Conservation (phyloP, 2,888 invertebrate genomes). For the Eudemis profundana region DNA sequence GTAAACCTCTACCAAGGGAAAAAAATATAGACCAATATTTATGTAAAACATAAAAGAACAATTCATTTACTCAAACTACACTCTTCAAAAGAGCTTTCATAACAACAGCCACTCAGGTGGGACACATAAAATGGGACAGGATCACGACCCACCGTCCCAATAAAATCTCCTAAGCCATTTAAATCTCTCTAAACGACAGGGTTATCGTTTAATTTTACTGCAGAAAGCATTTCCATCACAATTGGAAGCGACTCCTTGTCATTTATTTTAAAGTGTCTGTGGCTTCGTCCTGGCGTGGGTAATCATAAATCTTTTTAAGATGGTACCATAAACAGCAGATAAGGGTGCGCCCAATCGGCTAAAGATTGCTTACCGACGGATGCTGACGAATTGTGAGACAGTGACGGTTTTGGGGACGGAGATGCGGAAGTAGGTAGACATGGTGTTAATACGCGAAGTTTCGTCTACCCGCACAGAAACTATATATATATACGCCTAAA, state of each 20-base stretch:
- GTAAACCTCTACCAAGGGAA: neutral
- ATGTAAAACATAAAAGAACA: constrained; percentile 2
- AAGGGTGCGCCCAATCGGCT: constrained; percentile 82
- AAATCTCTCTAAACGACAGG: constrained; percentile 82
- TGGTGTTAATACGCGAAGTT: neutral
- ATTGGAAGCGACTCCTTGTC: constrained; percentile 84
- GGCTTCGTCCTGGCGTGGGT: constrained; percentile 79
- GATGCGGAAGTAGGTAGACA: constrained; percentile 52
- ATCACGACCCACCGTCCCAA: constrained; percentile 68
- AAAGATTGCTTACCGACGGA: constrained; percentile 75
- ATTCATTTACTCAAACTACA: constrained; percentile 24
- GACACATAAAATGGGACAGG: constrained; percentile 64
- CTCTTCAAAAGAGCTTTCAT: constrained; percentile 38
- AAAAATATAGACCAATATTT: neutral
- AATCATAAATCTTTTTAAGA: constrained; percentile 86
- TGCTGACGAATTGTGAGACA: constrained; percentile 78
- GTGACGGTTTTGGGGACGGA: constrained; percentile 52
- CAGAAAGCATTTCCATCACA: constrained; percentile 85
- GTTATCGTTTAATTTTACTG: constrained; percentile 85
- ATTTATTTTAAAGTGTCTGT: constrained; percentile 84
- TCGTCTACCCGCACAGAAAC: neutral
- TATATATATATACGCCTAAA: too few relatives aligned
- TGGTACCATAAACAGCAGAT: constrained; percentile 82
- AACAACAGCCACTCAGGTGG: constrained; percentile 61
- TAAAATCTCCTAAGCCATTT: constrained; percentile 79